phyloP scores from a whole-genome alignment of 1,140 invertebrate genomes.

The Meteorus sp. region DNA sequence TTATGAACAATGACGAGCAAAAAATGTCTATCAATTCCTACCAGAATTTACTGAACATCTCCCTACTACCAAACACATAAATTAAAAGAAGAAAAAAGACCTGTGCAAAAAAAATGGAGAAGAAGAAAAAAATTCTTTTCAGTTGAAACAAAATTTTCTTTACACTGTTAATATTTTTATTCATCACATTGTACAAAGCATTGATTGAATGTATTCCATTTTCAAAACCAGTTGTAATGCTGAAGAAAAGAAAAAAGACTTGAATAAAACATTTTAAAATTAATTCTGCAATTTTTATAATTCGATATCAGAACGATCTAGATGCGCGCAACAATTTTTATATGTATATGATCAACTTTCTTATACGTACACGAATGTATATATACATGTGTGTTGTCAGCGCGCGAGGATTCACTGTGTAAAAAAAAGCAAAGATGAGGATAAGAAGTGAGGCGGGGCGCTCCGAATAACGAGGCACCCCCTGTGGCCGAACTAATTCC shows the following conservation, averaged over 20 bases:
- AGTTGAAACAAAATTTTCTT: too few species aligned
- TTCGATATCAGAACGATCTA: too few species aligned
- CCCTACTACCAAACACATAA: too few species aligned
- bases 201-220: neutral
- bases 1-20: too few species aligned
- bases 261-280: too few species aligned
- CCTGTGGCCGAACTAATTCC: constrained; percentile 56
- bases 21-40: too few species aligned
- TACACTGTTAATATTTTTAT: too few species aligned
- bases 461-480: constrained; percentile 55
- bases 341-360: neutral
- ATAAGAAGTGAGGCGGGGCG: constrained; percentile 29
- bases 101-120: too few species aligned
- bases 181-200: neutral
- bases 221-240: neutral
- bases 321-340: neutral
- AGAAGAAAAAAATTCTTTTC: too few species aligned
- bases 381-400: neutral
- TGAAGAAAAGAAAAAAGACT: neutral
- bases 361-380: constrained; percentile 1
- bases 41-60: too few species aligned
- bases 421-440: neutral
- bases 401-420: neutral
- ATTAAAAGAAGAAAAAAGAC: too few species aligned
- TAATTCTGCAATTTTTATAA: too few species aligned